A percentile compares a stretch with the other conserved stretches of the same genome.
phyloP scores from a whole-genome alignment of 2,888 invertebrate genomes.

The Drosophila setosimentum region DNA sequence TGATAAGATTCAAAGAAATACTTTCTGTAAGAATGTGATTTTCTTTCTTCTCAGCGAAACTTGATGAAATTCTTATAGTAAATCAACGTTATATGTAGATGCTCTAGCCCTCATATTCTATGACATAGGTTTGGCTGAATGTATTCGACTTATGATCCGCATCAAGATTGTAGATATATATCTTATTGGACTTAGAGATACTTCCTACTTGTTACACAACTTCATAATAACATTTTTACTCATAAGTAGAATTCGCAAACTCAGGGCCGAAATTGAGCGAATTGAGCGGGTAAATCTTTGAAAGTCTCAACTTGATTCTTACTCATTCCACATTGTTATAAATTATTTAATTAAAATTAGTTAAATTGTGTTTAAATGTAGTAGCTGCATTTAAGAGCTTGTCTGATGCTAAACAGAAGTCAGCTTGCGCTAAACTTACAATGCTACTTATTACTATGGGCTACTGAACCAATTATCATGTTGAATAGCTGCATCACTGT shows the following conservation, averaged over 20 bases:
- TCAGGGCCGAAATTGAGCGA: conserved; percentile 26
- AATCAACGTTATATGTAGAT: no score
- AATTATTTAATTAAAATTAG: conserved; percentile 43
- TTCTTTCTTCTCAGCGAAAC: no score
- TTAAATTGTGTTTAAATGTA: conserved; percentile 7
- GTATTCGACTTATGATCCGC: background rate
- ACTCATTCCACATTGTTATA: conserved; percentile 33
- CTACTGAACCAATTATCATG: conserved; percentile 42
- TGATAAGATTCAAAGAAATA: no score
- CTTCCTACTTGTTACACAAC: background rate
- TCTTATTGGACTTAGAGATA: background rate
- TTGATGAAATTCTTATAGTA: no score
- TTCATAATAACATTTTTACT: background rate
- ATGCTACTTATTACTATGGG: conserved; percentile 7
- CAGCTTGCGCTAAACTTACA: background rate
- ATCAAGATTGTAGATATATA: background rate
- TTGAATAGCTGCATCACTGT: conserved; percentile 22
- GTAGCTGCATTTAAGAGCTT: no score
- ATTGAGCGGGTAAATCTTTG: conserved; percentile 13
- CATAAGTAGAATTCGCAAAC: conserved; percentile 59
- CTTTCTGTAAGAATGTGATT: no score
- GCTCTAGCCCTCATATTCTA: no score
- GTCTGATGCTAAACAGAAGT: background rate
- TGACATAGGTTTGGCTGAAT: no score
- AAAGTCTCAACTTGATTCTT: conserved; percentile 26